Base-by-base conservation (phyloP, 2,113 vertebrate species). In the Neotoma lepida region DNA sequence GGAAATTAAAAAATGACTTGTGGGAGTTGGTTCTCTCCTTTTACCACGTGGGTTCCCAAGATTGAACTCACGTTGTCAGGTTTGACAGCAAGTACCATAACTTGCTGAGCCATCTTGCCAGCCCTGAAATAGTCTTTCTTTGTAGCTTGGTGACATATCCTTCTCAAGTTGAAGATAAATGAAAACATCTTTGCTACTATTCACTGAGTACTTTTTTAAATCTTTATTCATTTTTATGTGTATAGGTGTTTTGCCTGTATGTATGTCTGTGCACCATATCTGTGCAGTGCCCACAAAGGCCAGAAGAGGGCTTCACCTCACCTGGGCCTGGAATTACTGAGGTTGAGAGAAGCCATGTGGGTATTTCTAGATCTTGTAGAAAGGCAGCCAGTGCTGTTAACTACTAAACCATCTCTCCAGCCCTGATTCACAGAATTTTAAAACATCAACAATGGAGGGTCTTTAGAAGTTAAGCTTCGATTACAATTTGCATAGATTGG, bases 381-480 rank as follows among this genome's bases (percentile, higher is more conserved):
- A 84, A n/a, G 80, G 56, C 56, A 82, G 56, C 56, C 56, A 82
- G 56, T 30, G 26, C 56, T 44, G 2, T 15, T 84, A 58, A 84
- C 26, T 15, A 82, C 14, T 82, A 82, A 61, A 24, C 24, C 80
- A 61, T 9, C 39, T 30, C 39, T 63, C 56, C 58, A 84, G 56
- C 4, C 54, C 14, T 1, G n/a, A 44, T n/a, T 20, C 46, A 84
- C 4, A 93, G 51, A 95, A 85, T 78, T 44, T 89, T n/a, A 81
- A 70, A 87, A 58, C 54, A 84, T 68, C 26, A 92, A 85, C 44
- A 94, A 85, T 54, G 51, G 33, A 92, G 66, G 49, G 74, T 8
- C 28, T 73, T 97, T 92, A 81, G 15, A 91, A 96, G 14, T 80
- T 92, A 93, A 94, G 12, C 63, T 94, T 30, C 82, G 58, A 71